Percentiles rank a stretch among this genome's conserved stretches.
phyloP scores from a whole-genome alignment of 2,888 invertebrate species.

The Metalampra italica region DNA sequence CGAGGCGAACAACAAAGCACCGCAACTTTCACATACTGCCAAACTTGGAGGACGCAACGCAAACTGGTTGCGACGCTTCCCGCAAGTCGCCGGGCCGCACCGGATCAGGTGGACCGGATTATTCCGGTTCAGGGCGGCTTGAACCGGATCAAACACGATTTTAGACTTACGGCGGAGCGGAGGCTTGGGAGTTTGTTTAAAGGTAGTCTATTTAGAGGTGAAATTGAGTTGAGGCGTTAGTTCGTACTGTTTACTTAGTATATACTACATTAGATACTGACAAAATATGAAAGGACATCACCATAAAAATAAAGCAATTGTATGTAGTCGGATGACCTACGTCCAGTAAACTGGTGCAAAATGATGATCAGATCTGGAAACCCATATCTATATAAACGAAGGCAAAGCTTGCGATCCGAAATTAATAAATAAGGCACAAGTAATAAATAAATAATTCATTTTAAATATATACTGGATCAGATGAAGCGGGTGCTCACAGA shows the following conservation, averaged over 20 bases:
- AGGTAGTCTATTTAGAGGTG: conserved; percentile 38
- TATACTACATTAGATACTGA: not conserved
- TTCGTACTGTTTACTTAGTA: not conserved
- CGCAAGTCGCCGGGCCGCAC: conserved; percentile 24
- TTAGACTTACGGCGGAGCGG: conserved; percentile 60
- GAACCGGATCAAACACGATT: conserved; percentile 71
- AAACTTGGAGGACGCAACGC: not conserved
- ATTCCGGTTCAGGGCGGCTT: conserved; percentile 63
- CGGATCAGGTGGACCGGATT: conserved; percentile 74
- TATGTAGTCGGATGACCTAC: too few species aligned
- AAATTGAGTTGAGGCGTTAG: conserved; percentile 15
- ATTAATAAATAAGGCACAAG: too few species aligned
- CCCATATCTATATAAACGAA: too few species aligned
- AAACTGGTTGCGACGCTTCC: not conserved
- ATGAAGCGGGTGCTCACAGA: too few species aligned
- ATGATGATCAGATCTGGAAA: too few species aligned
- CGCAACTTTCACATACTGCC: not conserved
- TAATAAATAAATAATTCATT: too few species aligned
- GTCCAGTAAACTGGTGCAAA: too few species aligned
- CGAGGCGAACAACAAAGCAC: too few species aligned
- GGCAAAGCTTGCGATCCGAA: too few species aligned
- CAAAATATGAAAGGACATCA: too few species aligned
- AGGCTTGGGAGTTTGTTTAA: conserved; percentile 46
- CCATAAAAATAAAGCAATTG: too few species aligned
- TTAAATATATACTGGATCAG: too few species aligned